Percentiles rank a stretch among this genome's conserved stretches.
Evolutionary conservation across 2,888 invertebrate species (phyloP).

Genomic region (Limenitis camilla): DNA sequence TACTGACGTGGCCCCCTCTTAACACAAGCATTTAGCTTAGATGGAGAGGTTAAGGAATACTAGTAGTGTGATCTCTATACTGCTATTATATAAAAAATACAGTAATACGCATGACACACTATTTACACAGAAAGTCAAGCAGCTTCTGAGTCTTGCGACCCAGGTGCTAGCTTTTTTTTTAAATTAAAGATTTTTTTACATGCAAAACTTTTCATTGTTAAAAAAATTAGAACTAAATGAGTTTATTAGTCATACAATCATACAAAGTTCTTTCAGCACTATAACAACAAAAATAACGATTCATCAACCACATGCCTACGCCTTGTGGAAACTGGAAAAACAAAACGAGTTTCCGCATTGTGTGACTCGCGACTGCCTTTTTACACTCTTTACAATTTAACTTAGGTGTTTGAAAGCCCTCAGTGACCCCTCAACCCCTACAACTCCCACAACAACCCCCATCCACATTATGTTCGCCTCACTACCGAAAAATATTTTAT

Average conservation of each 20-base stretch:
- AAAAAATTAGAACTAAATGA: neutral
- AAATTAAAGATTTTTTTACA: too few relatives aligned
- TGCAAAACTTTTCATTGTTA: too few relatives aligned
- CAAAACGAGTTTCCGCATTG: conserved; percentile 33
- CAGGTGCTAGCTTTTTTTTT: too few relatives aligned
- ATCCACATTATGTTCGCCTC: conserved; percentile 18
- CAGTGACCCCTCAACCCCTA: conserved; percentile 8
- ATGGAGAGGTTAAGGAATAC: too few relatives aligned
- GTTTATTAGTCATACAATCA: conserved; percentile 1
- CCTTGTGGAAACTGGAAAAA: conserved; percentile 28
- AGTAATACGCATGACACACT: too few relatives aligned
- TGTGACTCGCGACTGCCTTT: conserved; percentile 23
- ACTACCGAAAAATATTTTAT: conserved; percentile 20
- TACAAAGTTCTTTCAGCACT: conserved; percentile 2
- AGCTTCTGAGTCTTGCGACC: too few relatives aligned
- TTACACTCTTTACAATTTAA: conserved; percentile 29
- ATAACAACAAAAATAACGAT: conserved; percentile 25
- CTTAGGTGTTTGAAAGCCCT: conserved; percentile 27
- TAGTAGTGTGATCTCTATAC: too few relatives aligned
- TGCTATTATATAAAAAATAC: too few relatives aligned
- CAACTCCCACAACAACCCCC: too few relatives aligned
- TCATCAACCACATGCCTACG: conserved; percentile 31
- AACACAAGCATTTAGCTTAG: too few relatives aligned
- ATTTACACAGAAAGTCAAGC: too few relatives aligned
- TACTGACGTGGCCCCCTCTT: too few relatives aligned